Evolutionary conservation across 2,888 invertebrate genomes (phyloP).

Genomic region (Tupiocoris notatus): DNA sequence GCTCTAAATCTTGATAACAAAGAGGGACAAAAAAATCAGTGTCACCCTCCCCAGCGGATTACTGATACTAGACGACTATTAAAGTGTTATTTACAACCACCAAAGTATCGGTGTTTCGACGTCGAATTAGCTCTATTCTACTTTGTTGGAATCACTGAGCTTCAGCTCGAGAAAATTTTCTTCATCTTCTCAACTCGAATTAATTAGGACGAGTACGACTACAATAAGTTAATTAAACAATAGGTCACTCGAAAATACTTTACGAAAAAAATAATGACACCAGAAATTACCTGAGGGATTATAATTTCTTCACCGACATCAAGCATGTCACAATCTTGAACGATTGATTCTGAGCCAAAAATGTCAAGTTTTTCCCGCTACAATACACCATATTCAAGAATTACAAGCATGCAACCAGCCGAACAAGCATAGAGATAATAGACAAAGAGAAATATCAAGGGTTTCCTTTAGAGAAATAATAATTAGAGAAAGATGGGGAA

Average conservation of each 20-base stretch:
- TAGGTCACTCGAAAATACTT: background rate
- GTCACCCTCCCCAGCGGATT: too few relatives aligned
- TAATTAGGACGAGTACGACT: background rate
- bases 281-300: conserved; percentile 34
- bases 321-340: conserved; percentile 42
- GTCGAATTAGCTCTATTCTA: too few relatives aligned
- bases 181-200: too few relatives aligned
- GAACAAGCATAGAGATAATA: conserved; percentile 35
- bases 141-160: too few relatives aligned
- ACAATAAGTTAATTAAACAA: background rate
- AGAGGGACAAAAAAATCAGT: too few relatives aligned
- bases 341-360: conserved; percentile 41
- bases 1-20: too few relatives aligned
- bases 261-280: conserved; percentile 15
- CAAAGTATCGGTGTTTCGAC: too few relatives aligned
- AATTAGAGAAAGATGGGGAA: background rate
- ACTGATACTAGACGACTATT: too few relatives aligned
- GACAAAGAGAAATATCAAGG: background rate
- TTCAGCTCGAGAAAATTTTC: too few relatives aligned
- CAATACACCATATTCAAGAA: conserved; percentile 41
- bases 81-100: too few relatives aligned
- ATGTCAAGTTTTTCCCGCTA: conserved; percentile 42
- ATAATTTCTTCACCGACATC: conserved; percentile 41
- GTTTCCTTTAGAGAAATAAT: background rate
- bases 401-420: conserved; percentile 38